Percentiles rank a stretch among this genome's conserved stretches.
These are phyloP conservation scores for Dynastes grantii DNA, from an alignment of 2,888 invertebrate species.

Conservation along the genomic window DNA sequence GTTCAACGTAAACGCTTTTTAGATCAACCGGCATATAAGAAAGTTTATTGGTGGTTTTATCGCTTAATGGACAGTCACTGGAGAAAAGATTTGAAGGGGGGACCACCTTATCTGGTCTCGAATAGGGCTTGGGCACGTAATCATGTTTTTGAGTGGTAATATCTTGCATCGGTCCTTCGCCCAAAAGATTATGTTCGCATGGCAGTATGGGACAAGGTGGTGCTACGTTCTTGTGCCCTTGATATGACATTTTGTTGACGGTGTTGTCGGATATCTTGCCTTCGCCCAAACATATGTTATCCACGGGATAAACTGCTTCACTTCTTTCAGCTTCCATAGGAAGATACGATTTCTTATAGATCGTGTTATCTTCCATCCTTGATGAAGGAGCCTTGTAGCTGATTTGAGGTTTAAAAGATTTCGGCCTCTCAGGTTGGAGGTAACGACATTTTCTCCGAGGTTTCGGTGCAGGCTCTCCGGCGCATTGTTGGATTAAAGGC, in stretches of 20 bases:
- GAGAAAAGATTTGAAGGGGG: slow-evolving; percentile 65
- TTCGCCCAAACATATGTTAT: slow-evolving; percentile 69
- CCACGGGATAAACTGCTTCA: slow-evolving; percentile 65
- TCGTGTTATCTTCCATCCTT: slow-evolving; percentile 76
- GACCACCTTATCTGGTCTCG: slow-evolving; percentile 69
- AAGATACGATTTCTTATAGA: slow-evolving; percentile 78
- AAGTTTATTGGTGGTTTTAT: slow-evolving; percentile 75
- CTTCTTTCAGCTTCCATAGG: slow-evolving; percentile 70
- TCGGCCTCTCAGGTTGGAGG: slow-evolving; percentile 75
- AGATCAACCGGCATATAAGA: slow-evolving; percentile 72
- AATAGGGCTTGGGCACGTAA: slow-evolving; percentile 78
- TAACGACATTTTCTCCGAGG: slow-evolving; percentile 64
- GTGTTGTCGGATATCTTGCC: slow-evolving; percentile 72
- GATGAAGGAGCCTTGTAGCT: slow-evolving; percentile 75
- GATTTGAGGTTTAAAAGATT: slow-evolving; percentile 74
- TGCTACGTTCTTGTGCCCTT: slow-evolving; percentile 73
- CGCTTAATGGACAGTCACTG: slow-evolving; percentile 69
- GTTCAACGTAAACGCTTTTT: slow-evolving; percentile 62
- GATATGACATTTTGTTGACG: slow-evolving; percentile 73
- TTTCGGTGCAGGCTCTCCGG: slow-evolving; percentile 54
- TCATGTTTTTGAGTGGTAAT: slow-evolving; percentile 83
- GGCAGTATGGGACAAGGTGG: slow-evolving; percentile 76
- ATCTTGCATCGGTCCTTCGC: slow-evolving; percentile 80
- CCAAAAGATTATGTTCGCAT: slow-evolving; percentile 76
- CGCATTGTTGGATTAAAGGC: slow-evolving; percentile 60